Base-by-base conservation (phyloP, 2,888 invertebrate species). In the Mesorhabditis sp. region DNA sequence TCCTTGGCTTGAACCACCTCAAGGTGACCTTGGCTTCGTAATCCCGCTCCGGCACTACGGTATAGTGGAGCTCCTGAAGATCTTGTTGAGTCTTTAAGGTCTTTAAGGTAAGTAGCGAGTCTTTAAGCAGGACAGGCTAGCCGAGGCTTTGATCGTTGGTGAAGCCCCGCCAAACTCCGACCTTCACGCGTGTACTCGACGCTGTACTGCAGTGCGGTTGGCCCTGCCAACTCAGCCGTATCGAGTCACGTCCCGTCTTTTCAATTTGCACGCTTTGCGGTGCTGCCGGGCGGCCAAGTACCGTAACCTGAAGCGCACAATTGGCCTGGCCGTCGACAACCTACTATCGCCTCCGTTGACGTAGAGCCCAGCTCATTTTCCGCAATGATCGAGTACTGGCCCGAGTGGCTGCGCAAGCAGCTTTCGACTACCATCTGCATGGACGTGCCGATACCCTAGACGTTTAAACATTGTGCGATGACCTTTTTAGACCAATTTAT, bases 381-480 rank as follows among this genome's bases (percentile, higher is more conserved):
- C 1, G 76, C 78, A 15, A 78, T 74, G 3, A 74, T 70, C 4
- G 78, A 76, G 65, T 78, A 78, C 2, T 74, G 72, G 4, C 78
- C 78, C 13, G 73, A 67, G 62, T 78, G 76, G 45, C 61, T 62
- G 42, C 67, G 61, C 5, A 62, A 41, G 4, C 71, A 70, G 4
- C 71, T 66, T 6, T 69, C 67, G 58, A 78, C 74, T 4, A 74
- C 13, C 42, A 78, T 45, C 45, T n/a, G 4, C 15, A 41, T 15
- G 50, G 62, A 44, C 1, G 43, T 15, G 1, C 42, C n/a, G 64
- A 28, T 4, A 4, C 43, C 13, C 13, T 41, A 5, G n/a, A 41
- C 5, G 64, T 42, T 5, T 5, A 28, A 41, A 6, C 6, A 41
- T 28, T 4, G 41, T n/a, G 43, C 13, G 41, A 64, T 64, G n/a